A percentile compares a stretch with the other conserved stretches of the same genome.
phyloP scores from a whole-genome alignment of 2,113 vertebrate genomes.

The Aramus guarauna region DNA sequence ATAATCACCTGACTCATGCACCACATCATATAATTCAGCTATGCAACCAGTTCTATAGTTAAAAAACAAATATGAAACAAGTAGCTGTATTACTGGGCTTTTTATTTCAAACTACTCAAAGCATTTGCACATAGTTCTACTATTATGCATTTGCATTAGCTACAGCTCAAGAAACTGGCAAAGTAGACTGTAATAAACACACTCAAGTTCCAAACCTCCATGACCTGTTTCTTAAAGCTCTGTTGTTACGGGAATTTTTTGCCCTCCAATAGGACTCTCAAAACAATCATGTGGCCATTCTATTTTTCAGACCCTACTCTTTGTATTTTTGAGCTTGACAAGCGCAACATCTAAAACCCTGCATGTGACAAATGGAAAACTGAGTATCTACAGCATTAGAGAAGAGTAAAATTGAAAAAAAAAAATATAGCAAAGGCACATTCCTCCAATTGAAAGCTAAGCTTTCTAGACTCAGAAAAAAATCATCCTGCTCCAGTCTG shows the following conservation, averaged over 20 bases:
- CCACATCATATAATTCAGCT: neutral
- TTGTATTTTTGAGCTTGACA: neutral
- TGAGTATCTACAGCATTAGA: neutral
- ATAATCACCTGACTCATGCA: neutral
- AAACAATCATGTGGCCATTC: neutral
- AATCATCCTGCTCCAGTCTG: neutral
- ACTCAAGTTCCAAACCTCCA: neutral
- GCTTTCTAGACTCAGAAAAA: neutral
- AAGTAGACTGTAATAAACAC: neutral
- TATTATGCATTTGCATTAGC: neutral
- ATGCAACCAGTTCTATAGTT: neutral
- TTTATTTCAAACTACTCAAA: neutral
- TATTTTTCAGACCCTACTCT: neutral
- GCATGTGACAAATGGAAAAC: neutral
- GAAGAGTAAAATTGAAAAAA: neutral
- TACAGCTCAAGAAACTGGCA: neutral
- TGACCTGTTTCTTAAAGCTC: neutral
- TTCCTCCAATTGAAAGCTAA: neutral
- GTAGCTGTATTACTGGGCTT: neutral
- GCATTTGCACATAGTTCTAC: neutral
- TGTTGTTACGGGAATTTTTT: neutral
- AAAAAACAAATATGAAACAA: neutral
- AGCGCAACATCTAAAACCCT: neutral
- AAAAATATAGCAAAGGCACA: neutral
- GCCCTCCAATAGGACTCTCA: neutral